Conservation (phyloP, 2,797 vertebrate genomes). For the Setipinna tenuifilis region DNA sequence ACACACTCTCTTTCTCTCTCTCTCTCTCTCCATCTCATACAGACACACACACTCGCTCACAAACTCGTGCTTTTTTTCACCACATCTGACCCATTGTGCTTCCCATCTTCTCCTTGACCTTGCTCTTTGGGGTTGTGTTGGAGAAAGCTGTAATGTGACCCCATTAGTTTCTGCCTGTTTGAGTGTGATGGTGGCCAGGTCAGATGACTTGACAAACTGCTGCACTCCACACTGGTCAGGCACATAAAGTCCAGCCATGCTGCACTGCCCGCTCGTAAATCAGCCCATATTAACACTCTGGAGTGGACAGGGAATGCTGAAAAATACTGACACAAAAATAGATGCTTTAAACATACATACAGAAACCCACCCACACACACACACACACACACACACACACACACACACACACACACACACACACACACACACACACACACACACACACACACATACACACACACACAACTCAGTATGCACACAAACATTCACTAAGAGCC, state of each 20-base stretch:
- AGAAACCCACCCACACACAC: too few relatives aligned
- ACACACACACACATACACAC: too few relatives aligned
- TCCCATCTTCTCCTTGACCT: constrained; percentile 60
- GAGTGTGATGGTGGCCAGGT: constrained; percentile 44
- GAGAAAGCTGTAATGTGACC: constrained; percentile 55
- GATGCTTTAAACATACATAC: not conserved
- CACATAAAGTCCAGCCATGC: constrained; percentile 51
- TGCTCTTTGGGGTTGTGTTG: constrained; percentile 50
- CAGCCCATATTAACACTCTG: constrained; percentile 49
- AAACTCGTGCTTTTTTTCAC: not conserved
- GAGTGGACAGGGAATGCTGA: constrained; percentile 24
- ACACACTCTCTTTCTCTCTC: not conserved
- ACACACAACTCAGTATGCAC: too few relatives aligned
- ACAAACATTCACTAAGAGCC: too few relatives aligned
- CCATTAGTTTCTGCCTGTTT: constrained; percentile 53
- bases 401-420: too few relatives aligned
- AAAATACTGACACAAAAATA: not conserved
- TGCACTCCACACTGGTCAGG: constrained; percentile 40
- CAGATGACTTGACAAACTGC: constrained; percentile 57
- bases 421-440: too few relatives aligned
- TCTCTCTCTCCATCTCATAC: not conserved
- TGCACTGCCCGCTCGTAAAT: constrained; percentile 45
- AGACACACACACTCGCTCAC: not conserved
- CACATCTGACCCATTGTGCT: constrained; percentile 33
- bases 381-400: too few relatives aligned